phyloP scores from a whole-genome alignment of 1,140 invertebrate species.

The Reticulitermes speratus region DNA sequence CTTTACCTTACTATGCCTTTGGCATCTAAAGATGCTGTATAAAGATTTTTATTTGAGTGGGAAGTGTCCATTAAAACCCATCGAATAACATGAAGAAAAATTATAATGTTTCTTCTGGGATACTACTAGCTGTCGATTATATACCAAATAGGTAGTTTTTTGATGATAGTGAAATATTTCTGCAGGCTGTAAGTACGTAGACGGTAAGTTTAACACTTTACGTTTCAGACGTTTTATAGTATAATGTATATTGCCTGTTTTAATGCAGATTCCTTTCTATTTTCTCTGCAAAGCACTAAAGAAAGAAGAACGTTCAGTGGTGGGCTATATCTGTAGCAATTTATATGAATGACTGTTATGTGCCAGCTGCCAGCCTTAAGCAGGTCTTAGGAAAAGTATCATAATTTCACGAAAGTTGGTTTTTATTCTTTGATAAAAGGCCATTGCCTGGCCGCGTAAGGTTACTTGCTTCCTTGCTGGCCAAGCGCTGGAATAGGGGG shows the following conservation, averaged over 20 bases:
- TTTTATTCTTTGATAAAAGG: constrained; percentile 17
- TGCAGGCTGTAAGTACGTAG: too few relatives aligned
- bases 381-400: background rate
- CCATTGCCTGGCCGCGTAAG: background rate
- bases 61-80: too few relatives aligned
- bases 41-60: too few relatives aligned
- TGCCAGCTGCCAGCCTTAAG: background rate
- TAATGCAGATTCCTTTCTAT: background rate
- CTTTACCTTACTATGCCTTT: too few relatives aligned
- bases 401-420: background rate
- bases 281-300: background rate
- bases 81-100: too few relatives aligned
- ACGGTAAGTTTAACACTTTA: background rate
- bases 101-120: too few relatives aligned
- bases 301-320: background rate
- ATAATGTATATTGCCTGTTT: background rate
- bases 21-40: too few relatives aligned
- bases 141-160: too few relatives aligned
- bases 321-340: constrained; percentile 9
- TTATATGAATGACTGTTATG: constrained; percentile 19
- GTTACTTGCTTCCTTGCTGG: background rate
- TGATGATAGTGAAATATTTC: too few relatives aligned
- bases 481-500: background rate
- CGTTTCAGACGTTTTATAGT: background rate
- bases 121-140: too few relatives aligned